These are phyloP conservation scores for Rhopalosiphum padi DNA, from an alignment of 1,140 invertebrate species.

Conservation along the genomic window DNA sequence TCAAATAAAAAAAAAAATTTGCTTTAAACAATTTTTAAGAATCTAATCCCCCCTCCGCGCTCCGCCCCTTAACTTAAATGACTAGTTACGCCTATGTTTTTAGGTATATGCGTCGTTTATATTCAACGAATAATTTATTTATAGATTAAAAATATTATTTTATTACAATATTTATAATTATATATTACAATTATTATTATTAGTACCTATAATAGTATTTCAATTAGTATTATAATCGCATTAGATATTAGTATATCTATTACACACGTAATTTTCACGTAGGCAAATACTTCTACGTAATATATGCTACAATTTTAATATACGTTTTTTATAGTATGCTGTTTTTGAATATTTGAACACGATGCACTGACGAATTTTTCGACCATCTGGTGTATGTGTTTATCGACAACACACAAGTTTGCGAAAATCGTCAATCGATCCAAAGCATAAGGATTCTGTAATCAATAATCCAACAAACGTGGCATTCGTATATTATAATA, in stretches of 20 bases:
- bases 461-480: neutral
- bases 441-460: slow-evolving; percentile 20
- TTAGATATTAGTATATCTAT: too few relatives aligned
- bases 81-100: too few relatives aligned
- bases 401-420: slow-evolving; percentile 16
- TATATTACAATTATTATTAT: neutral
- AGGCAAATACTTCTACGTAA: neutral
- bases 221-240: too few relatives aligned
- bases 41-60: too few relatives aligned
- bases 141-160: neutral
- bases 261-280: too few relatives aligned
- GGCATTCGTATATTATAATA: neutral
- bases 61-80: too few relatives aligned
- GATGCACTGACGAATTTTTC: neutral
- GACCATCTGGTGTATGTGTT: neutral
- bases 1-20: too few relatives aligned
- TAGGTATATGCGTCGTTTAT: too few relatives aligned
- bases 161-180: neutral
- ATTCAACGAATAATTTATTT: neutral
- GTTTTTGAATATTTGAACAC: neutral
- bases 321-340: neutral
- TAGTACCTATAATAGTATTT: too few relatives aligned
- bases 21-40: too few relatives aligned
- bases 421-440: slow-evolving; percentile 22
- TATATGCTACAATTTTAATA: neutral